Evolutionary conservation across 2,888 invertebrate genomes (phyloP).

Genomic region (Drosophila kanekoi): DNA sequence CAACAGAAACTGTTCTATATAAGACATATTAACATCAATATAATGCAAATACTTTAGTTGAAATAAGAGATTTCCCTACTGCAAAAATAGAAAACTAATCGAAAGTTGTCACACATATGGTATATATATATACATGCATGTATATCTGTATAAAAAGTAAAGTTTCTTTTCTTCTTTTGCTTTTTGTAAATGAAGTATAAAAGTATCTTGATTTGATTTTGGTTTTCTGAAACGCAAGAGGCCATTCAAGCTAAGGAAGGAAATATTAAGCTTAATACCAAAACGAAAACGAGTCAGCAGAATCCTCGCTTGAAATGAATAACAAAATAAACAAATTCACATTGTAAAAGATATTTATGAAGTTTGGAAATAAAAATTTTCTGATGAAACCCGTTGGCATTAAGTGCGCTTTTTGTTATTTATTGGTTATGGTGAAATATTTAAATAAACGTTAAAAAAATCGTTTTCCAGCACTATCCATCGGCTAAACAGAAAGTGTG

Average conservation of each 20-base stretch:
- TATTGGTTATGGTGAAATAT: neutral
- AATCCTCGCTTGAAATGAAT: constrained; percentile 25
- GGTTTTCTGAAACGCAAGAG: constrained; percentile 40
- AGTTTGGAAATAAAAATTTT: constrained; percentile 60
- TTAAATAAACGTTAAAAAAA: neutral
- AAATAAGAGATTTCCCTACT: constrained; percentile 20
- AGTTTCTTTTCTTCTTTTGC: constrained; percentile 1
- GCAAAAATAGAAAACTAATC: constrained; percentile 7
- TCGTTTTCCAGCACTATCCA: neutral
- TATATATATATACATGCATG: constrained; percentile 6
- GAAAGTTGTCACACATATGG: neutral
- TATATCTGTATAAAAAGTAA: constrained; percentile 12
- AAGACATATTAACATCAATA: constrained; percentile 17
- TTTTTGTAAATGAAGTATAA: constrained; percentile 10
- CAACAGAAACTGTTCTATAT: constrained; percentile 7
- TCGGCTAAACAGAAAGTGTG: too few relatives aligned
- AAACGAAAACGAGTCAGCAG: constrained; percentile 14
- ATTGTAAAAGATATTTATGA: constrained; percentile 57
- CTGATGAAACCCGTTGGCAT: constrained; percentile 38
- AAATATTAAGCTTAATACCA: constrained; percentile 27
- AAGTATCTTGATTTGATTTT: constrained; percentile 1
- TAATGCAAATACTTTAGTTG: constrained; percentile 24
- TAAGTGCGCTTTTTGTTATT: constrained; percentile 1
- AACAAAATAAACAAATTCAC: constrained; percentile 15
- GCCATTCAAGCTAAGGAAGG: constrained; percentile 35